A percentile compares a stretch with the other conserved stretches of the same genome.
Conservation (phyloP, 1,140 invertebrate genomes). For the Polypedilum pembai region DNA sequence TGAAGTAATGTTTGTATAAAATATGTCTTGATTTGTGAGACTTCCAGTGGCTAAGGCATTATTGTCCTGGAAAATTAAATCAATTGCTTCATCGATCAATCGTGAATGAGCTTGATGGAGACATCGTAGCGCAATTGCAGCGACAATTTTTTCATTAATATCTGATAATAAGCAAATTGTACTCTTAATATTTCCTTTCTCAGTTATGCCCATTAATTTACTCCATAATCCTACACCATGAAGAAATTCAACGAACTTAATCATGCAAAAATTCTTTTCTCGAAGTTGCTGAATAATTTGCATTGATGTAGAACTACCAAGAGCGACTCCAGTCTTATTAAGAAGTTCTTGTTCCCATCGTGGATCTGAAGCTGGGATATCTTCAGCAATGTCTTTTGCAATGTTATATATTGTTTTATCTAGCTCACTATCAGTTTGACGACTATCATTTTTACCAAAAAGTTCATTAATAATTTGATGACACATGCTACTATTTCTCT, state of each 20-base stretch:
- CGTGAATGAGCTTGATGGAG: slow-evolving; percentile 32
- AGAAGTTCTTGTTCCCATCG: slow-evolving; percentile 54
- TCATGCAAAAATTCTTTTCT: slow-evolving; percentile 74
- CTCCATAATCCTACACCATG: slow-evolving; percentile 66
- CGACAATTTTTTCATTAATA: slow-evolving; percentile 69
- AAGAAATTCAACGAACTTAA: slow-evolving; percentile 68
- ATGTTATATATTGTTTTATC: slow-evolving; percentile 63
- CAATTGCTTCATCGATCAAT: slow-evolving; percentile 47
- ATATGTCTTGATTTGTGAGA: slow-evolving; percentile 60
- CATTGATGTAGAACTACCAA: slow-evolving; percentile 63
- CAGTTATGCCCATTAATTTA: slow-evolving; percentile 54
- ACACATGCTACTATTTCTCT: slow-evolving; percentile 49
- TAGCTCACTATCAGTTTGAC: slow-evolving; percentile 47
- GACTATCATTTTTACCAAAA: slow-evolving; percentile 47
- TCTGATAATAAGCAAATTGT: slow-evolving; percentile 62
- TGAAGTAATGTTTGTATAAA: slow-evolving; percentile 59
- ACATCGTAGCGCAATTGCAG: slow-evolving; percentile 54
- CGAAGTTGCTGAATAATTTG: slow-evolving; percentile 74
- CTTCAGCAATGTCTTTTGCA: slow-evolving; percentile 74
- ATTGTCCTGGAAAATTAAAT: slow-evolving; percentile 48
- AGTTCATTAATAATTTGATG: slow-evolving; percentile 59
- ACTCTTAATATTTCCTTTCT: slow-evolving; percentile 51
- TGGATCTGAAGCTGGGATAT: slow-evolving; percentile 81
- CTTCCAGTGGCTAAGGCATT: slow-evolving; percentile 45
- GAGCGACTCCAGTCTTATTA: slow-evolving; percentile 34